phyloP scores from a whole-genome alignment of 2,888 invertebrate species.

The Ommatoiulus sabulosus region DNA sequence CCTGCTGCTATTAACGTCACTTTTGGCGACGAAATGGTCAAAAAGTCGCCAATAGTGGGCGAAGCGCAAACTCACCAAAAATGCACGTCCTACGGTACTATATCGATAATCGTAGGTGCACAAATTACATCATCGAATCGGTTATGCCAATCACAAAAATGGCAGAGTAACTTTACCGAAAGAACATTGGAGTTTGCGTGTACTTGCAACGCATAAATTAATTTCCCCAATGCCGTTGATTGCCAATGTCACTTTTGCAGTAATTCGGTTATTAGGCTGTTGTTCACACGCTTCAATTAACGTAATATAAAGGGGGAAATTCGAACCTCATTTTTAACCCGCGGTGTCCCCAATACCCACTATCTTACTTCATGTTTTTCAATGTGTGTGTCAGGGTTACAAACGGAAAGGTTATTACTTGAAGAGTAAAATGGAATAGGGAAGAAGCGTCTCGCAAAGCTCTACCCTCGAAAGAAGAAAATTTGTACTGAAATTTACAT shows the following conservation, averaged over 20 bases:
- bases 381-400: slow-evolving; percentile 43
- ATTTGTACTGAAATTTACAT: slow-evolving; percentile 28
- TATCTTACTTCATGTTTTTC: slow-evolving; percentile 21
- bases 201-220: background rate
- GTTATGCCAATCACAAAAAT: background rate
- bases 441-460: background rate
- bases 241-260: background rate
- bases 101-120: too few relatives aligned
- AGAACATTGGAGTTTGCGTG: background rate
- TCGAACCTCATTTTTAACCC: slow-evolving; percentile 28
- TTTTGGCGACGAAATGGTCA: background rate
- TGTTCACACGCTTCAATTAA: slow-evolving; percentile 40
- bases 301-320: slow-evolving; percentile 29
- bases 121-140: background rate
- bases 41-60: background rate
- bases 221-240: background rate
- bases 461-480: background rate
- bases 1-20: slow-evolving; percentile 2
- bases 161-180: background rate
- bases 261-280: slow-evolving; percentile 22
- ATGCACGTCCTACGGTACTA: background rate
- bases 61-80: background rate
- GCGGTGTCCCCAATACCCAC: slow-evolving; percentile 43
- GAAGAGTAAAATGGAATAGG: background rate
- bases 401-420: slow-evolving; percentile 33